phyloP scores from a whole-genome alignment of 1,140 invertebrate species.

The Saccostrea echinata region DNA sequence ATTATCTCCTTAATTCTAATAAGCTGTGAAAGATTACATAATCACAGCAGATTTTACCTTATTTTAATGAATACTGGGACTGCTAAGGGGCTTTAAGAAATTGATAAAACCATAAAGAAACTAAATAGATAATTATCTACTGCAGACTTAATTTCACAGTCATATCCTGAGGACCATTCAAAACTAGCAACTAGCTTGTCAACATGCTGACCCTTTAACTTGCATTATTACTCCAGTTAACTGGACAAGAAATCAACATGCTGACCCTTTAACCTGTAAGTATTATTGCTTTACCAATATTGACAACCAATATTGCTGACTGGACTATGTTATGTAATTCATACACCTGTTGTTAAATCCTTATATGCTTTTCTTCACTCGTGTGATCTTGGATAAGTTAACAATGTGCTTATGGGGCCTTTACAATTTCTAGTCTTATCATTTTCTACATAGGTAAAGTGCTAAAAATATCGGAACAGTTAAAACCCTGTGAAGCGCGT shows the following conservation, averaged over 20 bases:
- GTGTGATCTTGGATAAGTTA: not conserved
- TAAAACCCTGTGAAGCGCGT: constrained; percentile 21
- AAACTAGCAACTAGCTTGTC: too few species aligned
- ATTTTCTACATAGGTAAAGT: constrained; percentile 13
- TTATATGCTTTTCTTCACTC: not conserved
- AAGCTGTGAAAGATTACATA: too few species aligned
- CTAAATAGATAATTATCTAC: too few species aligned
- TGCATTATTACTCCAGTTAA: not conserved
- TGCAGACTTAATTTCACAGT: too few species aligned
- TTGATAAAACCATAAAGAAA: too few species aligned
- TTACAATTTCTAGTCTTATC: constrained; percentile 16
- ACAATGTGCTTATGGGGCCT: not conserved
- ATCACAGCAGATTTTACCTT: too few species aligned
- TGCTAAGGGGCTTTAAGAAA: not conserved
- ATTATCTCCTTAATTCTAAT: too few species aligned
- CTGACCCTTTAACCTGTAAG: constrained; percentile 28
- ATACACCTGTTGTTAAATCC: too few species aligned
- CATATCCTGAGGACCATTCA: too few species aligned
- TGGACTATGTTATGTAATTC: not conserved
- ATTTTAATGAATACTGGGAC: not conserved
- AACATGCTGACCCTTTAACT: too few species aligned
- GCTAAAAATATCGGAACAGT: constrained; percentile 21
- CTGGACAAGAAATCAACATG: not conserved
- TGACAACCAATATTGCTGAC: constrained; percentile 16
- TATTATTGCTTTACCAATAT: constrained; percentile 5